Evolutionary conservation across 2,888 invertebrate species (phyloP).

Genomic region (Sialis fuliginosa): DNA sequence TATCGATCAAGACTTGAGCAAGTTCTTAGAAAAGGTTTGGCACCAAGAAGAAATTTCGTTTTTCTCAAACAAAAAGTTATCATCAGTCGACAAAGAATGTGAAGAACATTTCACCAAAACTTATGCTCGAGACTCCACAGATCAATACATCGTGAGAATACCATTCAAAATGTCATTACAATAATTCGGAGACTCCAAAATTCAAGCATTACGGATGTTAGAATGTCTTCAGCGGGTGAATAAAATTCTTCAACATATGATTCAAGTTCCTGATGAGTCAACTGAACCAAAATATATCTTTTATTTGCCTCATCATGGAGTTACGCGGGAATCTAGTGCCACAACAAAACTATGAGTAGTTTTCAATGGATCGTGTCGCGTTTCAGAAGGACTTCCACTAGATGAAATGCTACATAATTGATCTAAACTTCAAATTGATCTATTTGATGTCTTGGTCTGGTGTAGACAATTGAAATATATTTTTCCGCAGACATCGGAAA

Average conservation of each 20-base stretch:
- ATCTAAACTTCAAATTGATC: constrained; percentile 11
- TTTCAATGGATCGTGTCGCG: constrained; percentile 9
- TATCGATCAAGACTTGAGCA: too few relatives aligned
- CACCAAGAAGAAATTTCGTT: too few relatives aligned
- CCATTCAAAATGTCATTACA: constrained; percentile 1
- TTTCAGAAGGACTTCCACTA: constrained; percentile 8
- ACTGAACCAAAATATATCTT: background rate
- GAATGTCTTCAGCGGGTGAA: constrained; percentile 4
- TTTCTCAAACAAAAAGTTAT: too few relatives aligned
- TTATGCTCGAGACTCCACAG: constrained; percentile 1
- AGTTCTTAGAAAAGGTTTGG: too few relatives aligned
- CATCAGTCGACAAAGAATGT: background rate
- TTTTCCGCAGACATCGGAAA: constrained; percentile 14
- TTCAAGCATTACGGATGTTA: constrained; percentile 4
- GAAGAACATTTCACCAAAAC: constrained; percentile 4
- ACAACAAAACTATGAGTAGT: constrained; percentile 10
- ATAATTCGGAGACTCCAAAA: constrained; percentile 3
- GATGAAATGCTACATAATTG: constrained; percentile 12
- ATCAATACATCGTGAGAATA: constrained; percentile 6
- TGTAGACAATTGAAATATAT: constrained; percentile 11
- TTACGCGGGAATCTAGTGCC: constrained; percentile 6
- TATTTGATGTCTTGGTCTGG: constrained; percentile 10
- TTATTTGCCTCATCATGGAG: constrained; percentile 9
- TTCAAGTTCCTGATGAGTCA: background rate
- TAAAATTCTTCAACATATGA: constrained; percentile 5